Base-by-base conservation (phyloP, 2,797 vertebrate genomes). In the Ctenosaura bakeri region DNA sequence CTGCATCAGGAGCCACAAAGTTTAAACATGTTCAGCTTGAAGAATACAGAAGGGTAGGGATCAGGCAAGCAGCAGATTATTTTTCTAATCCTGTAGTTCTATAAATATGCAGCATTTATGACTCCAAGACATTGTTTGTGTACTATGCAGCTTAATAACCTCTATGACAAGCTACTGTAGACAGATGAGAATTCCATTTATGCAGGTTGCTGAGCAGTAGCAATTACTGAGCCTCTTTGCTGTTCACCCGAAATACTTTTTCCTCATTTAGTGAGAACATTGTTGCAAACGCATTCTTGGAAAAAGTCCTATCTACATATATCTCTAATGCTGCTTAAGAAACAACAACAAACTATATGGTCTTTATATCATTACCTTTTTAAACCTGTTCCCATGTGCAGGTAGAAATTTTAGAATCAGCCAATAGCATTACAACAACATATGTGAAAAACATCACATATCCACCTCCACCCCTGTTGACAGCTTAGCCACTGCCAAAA, bases 61-160 rank as follows among this genome's bases (percentile, higher is more conserved):
- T 85, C 50, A 8, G 24, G 66, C 91, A 87, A 91, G 91, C 85
- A n/a, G n/a, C 93, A 83, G 62, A 78, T 12, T 12, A 7, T 64
- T 83, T 88, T 89, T 93, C 93, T 92, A n/a, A 89, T 46, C 46
- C 52, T 81, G 18, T n/a, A 74, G 32, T 91, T 88, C 91, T 50
- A 1, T 42, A 90, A 94, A 64, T 20, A 32, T 35, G 52, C n/a
- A 85, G 76, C 76, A 59, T 85, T 83, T 46, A 38, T 88, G 62
- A 86, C 56, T 35, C 78, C 87, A 80, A 66, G 35, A 32, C 1
- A 29, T 0, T 0, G 66, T 22, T 85, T 83, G 69, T 89, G 81
- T 38, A 66, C 71, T 50, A 62, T 54, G 90, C 62, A 69, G 78
- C 54, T 4, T 2, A 79, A 90, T 91, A n/a, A 85, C 35, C 79